Conservation (phyloP, 2,888 invertebrate species). For the Linnaemya tessellans region DNA sequence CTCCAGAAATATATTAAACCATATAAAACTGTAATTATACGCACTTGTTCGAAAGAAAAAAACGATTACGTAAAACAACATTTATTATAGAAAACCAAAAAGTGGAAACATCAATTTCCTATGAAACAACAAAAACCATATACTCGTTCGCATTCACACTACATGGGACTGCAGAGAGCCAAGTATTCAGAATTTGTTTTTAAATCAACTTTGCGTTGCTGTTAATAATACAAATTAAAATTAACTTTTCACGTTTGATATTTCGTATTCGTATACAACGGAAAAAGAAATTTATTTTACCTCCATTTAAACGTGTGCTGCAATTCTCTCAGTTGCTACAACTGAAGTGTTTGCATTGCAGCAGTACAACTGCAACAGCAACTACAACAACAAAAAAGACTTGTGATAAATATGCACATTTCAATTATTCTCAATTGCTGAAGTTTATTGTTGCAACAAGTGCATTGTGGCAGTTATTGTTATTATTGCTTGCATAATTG, state of each 20-base stretch:
- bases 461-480: constrained; percentile 68
- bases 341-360: neutral
- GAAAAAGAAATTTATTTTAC: neutral
- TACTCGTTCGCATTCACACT: neutral
- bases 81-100: neutral
- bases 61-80: neutral
- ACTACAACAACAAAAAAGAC: neutral
- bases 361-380: neutral
- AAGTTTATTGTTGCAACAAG: constrained; percentile 70
- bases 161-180: neutral
- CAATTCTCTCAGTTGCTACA: neutral
- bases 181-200: neutral
- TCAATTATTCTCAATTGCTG: constrained; percentile 68
- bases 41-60: no score
- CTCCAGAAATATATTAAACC: no score
- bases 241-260: neutral
- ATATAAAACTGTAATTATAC: no score
- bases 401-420: constrained; percentile 66
- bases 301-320: neutral
- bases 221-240: neutral
- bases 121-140: neutral
- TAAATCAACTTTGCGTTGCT: neutral
- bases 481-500: constrained; percentile 70
- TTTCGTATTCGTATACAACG: neutral
- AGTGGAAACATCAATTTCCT: neutral